Conservation (phyloP, 2,797 vertebrate species). For the Galaxias olidus region DNA sequence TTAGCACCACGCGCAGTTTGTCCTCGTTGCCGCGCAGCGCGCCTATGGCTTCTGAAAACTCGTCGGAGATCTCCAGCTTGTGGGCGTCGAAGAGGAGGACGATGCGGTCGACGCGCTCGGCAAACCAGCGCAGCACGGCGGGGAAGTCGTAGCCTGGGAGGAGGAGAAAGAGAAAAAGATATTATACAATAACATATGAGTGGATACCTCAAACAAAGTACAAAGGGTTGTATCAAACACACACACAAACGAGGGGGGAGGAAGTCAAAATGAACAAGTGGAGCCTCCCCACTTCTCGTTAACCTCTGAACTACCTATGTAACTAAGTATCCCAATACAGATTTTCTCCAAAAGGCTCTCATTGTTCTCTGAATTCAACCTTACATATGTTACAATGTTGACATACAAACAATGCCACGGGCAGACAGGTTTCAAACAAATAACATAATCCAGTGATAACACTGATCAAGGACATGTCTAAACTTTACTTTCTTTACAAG, state of each 20-base stretch:
- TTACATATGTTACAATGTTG: not conserved
- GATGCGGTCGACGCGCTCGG: constrained; percentile 91
- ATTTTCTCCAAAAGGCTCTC: too few relatives aligned
- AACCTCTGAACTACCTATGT: too few relatives aligned
- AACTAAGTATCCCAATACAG: too few relatives aligned
- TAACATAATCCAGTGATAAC: not conserved
- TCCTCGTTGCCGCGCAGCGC: constrained; percentile 92
- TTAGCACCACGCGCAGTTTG: constrained; percentile 94
- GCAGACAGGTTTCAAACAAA: not conserved
- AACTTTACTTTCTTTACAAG: too few relatives aligned
- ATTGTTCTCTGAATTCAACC: not conserved
- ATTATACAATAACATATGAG: not conserved
- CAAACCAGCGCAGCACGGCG: constrained; percentile 91
- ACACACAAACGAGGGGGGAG: constrained; percentile 41
- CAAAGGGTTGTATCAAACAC: not conserved
- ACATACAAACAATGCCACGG: not conserved
- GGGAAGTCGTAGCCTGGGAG: constrained; percentile 90
- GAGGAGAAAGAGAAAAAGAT: not conserved
- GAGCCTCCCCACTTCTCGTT: constrained; percentile 32
- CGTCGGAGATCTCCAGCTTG: constrained; percentile 94
- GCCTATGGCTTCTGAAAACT: constrained; percentile 90
- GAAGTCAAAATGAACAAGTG: constrained; percentile 52
- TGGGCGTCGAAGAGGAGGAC: constrained; percentile 94
- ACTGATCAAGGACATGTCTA: too few relatives aligned
- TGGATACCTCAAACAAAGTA: too few relatives aligned